A percentile compares a stretch with the other conserved stretches of the same genome.
Conservation (phyloP, 2,888 invertebrate species). For the Drepanosiphum platanoidis region DNA sequence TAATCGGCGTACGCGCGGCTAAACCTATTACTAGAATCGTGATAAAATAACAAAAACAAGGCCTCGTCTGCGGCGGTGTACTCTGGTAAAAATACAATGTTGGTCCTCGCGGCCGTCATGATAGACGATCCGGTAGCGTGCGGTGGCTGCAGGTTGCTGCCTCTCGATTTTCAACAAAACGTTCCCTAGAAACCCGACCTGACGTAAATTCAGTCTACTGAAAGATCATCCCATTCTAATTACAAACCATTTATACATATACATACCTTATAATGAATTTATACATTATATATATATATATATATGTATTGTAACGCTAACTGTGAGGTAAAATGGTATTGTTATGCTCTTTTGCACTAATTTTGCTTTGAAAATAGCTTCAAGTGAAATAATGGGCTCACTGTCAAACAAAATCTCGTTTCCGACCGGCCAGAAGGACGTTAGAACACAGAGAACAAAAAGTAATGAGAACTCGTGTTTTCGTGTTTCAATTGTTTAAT, state of each 20-base stretch:
- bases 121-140: not conserved
- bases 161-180: constrained; percentile 17
- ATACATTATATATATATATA: not conserved
- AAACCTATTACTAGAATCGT: not conserved
- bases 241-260: constrained; percentile 26
- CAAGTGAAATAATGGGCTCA: constrained; percentile 11
- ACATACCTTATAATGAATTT: not conserved
- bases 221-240: constrained; percentile 40
- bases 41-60: not conserved
- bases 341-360: constrained; percentile 39
- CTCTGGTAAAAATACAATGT: not conserved
- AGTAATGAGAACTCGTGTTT: not conserved
- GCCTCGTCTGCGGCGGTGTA: not conserved
- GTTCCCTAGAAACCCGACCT: not conserved
- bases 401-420: not conserved
- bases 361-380: constrained; percentile 30
- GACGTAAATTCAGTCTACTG: constrained; percentile 7
- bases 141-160: not conserved
- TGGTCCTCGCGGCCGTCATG: not conserved
- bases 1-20: not conserved
- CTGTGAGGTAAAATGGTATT: not conserved
- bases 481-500: not conserved
- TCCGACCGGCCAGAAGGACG: not conserved
- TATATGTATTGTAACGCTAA: not conserved
- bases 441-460: not conserved